Conservation (phyloP, 1,140 invertebrate genomes). For the Meloidogyne exigua region DNA sequence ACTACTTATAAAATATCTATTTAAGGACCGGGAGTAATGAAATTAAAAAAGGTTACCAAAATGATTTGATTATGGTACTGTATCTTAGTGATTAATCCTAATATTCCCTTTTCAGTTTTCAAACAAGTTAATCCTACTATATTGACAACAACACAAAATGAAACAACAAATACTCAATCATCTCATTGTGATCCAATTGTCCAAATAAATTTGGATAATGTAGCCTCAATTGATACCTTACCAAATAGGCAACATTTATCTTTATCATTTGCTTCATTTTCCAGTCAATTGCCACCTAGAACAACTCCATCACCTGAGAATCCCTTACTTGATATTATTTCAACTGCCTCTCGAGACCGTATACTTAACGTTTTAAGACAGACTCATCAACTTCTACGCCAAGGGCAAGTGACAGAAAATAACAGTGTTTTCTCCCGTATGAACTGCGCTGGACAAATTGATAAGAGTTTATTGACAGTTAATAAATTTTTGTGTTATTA, state of each 20-base stretch:
- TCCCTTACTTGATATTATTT: slow-evolving; percentile 6
- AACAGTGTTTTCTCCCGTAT: background rate
- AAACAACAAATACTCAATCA: background rate
- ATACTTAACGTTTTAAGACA: background rate
- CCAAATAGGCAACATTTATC: background rate
- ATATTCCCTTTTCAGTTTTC: background rate
- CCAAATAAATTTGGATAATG: no score
- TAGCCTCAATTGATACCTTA: background rate
- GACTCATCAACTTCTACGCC: background rate
- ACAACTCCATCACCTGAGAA: slow-evolving; percentile 7
- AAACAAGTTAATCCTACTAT: background rate
- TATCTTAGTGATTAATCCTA: no score
- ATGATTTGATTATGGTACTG: no score
- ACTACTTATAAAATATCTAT: no score
- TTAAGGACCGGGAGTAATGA: no score
- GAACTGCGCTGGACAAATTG: background rate
- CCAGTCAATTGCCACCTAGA: slow-evolving; percentile 12
- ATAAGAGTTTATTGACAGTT: background rate
- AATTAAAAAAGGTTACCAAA: no score
- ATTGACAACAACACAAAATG: background rate
- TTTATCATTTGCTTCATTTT: slow-evolving; percentile 3
- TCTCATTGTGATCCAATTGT: background rate
- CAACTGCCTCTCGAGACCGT: slow-evolving; percentile 9
- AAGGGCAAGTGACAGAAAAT: background rate
- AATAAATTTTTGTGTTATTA: no score